Base-by-base conservation (phyloP, 2,888 invertebrate genomes). In the Acronicta leporina region DNA sequence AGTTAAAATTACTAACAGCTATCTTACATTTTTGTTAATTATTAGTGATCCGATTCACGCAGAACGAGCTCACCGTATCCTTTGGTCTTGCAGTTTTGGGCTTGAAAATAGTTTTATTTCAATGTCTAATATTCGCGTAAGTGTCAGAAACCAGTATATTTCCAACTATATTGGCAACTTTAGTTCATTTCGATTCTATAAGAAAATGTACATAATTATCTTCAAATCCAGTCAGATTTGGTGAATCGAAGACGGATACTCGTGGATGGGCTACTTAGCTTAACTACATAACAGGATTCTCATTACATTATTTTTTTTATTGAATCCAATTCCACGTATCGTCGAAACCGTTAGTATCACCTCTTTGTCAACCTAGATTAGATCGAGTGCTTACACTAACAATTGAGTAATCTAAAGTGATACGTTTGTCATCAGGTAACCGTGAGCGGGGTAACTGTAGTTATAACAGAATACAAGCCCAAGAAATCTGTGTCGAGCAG, bases 391-490 rank as follows among this genome's bases (percentile, higher is more conserved):
- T 62, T 40, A 48, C 14, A 30, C 48, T 35, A 46, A 43, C 54
- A 68, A 69, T 69, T 52, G 49, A 68, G 62, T 48, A 33, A 52
- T 53, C 53, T 69, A 73, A 51, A 68, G 69, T 45, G 63, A 69
- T 16, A 15, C 41, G 6, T 71, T 61, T 64, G 68, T 64, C 73
- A 68, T 46, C 88, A 94, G 94, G 94, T 94, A 80, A 99, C 99
- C 49, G 99, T 99, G 38, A 99, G 99, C 90, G 98, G 98, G 82
- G 98, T 99, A 63, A 99, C 99, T 49, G 99, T 99, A 67, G 97
- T 98, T 74, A 99, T 99, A 88, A 99, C 99, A 62, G 99, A 99
- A 94, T 99, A 98, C 90, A 97, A 98, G 89, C 97, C 98, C 75
- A 98, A 98, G 87, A 94, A 94, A 68, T 93, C 93, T 0, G 90